A percentile compares a stretch with the other conserved stretches of the same genome.
Evolutionary conservation across 1,140 invertebrate species (phyloP).

Genomic region (Brachionus plicatilis): DNA sequence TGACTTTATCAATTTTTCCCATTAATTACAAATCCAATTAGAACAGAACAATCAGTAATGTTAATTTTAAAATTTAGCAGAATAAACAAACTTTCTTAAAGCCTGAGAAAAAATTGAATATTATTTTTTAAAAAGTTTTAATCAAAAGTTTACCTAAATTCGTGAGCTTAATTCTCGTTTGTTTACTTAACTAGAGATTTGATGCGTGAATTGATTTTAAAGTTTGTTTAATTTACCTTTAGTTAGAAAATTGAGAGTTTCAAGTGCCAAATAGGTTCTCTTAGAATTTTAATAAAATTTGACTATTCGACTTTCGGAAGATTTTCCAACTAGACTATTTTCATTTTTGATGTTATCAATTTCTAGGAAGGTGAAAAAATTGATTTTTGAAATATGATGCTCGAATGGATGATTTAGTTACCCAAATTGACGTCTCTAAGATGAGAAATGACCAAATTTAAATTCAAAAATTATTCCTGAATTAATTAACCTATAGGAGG

Average conservation of each 20-base stretch:
- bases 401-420: neutral
- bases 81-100: neutral
- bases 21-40: neutral
- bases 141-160: neutral
- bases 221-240: neutral
- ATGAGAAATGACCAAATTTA: neutral
- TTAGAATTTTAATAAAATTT: neutral
- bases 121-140: neutral
- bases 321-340: neutral
- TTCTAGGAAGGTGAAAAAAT: neutral
- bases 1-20: neutral
- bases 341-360: neutral
- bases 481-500: neutral
- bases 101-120: neutral
- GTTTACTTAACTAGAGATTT: neutral
- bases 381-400: neutral
- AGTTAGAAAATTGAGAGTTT: neutral
- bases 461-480: neutral
- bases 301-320: neutral
- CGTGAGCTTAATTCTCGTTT: neutral
- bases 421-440: neutral
- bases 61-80: neutral
- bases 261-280: neutral
- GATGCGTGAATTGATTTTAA: neutral
- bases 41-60: neutral